phyloP scores from a whole-genome alignment of 1,140 invertebrate genomes.

The Drosophila ananassae region DNA sequence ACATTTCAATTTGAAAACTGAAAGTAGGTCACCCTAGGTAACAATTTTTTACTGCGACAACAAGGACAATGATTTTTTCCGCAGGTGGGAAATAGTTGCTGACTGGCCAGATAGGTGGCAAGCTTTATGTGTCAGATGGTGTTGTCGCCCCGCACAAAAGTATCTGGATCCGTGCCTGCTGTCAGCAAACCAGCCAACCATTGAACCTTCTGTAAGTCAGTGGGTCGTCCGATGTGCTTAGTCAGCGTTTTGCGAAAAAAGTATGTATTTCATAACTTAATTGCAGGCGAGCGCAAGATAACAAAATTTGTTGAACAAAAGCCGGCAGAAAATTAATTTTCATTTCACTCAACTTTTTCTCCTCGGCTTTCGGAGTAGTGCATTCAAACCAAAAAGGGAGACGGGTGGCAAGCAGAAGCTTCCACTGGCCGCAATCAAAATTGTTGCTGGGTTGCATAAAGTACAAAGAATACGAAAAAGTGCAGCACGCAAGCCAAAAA shows the following conservation, averaged over 20 bases:
- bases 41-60: constrained; percentile 8
- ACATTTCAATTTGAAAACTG: not conserved
- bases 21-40: not conserved
- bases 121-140: constrained; percentile 25
- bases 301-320: constrained; percentile 39
- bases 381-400: constrained; percentile 17
- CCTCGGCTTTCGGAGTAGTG: constrained; percentile 18
- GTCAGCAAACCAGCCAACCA: not conserved
- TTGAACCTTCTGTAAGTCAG: constrained; percentile 35
- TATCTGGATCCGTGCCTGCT: constrained; percentile 27
- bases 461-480: constrained; percentile 24
- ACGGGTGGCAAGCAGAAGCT: constrained; percentile 31
- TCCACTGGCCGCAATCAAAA: constrained; percentile 27
- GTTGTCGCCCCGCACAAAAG: constrained; percentile 19
- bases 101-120: constrained; percentile 40
- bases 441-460: constrained; percentile 61
- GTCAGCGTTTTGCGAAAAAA: constrained; percentile 59
- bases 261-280: constrained; percentile 71
- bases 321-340: constrained; percentile 45
- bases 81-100: constrained; percentile 35
- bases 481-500: constrained; percentile 55
- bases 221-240: constrained; percentile 59
- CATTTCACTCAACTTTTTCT: constrained; percentile 30
- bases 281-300: constrained; percentile 55
- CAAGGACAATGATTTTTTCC: constrained; percentile 16